Percentiles rank a stretch among this genome's conserved stretches.
Evolutionary conservation across 2,113 vertebrate genomes (phyloP).

Genomic region (Isurus oxyrinchus): DNA sequence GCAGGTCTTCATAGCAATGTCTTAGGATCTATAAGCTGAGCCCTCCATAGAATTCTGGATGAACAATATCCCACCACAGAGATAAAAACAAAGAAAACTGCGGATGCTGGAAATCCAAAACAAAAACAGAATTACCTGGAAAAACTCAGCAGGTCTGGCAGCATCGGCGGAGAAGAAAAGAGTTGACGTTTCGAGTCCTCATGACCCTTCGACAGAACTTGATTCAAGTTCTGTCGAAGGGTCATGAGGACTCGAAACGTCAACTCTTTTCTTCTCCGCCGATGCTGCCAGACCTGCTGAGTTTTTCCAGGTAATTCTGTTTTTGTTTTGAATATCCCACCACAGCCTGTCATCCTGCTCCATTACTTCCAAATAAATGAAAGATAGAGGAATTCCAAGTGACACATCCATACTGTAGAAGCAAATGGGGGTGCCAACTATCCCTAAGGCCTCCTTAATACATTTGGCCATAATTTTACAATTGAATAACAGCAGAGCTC

Average conservation of each 20-base stretch:
- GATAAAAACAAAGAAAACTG: no score
- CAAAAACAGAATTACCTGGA: no score
- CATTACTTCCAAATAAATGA: neutral
- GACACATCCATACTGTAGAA: neutral
- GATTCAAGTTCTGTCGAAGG: no score
- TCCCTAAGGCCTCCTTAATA: neutral
- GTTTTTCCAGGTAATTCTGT: no score
- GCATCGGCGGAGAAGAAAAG: no score
- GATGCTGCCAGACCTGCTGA: no score
- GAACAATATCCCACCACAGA: neutral
- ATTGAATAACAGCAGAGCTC: neutral
- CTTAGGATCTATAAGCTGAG: neutral
- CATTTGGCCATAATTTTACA: neutral
- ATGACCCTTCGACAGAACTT: no score
- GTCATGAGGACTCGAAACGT: no score
- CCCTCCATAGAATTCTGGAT: neutral
- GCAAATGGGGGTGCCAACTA: neutral
- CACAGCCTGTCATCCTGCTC: neutral
- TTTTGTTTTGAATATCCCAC: neutral
- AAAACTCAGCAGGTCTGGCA: no score
- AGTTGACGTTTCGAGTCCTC: no score
- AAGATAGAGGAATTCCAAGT: neutral
- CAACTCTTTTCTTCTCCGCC: no score
- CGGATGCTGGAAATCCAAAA: no score
- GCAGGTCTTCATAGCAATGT: neutral